These are phyloP conservation scores for Cactoblastis cactorum DNA, from an alignment of 2,888 invertebrate species.

Conservation along the genomic window DNA sequence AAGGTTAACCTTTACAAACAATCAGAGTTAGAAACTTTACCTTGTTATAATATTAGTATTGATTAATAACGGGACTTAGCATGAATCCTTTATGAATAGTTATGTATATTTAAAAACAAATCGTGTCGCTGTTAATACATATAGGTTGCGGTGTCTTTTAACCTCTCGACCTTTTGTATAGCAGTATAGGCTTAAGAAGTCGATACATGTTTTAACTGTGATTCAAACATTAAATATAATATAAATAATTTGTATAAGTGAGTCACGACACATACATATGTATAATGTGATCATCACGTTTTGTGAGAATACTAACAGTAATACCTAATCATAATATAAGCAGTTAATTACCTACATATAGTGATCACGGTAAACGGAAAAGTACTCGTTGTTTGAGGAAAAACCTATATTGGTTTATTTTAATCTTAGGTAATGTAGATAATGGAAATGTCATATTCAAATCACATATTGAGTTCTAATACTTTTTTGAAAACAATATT, in stretches of 20 bases:
- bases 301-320: not conserved
- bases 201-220: constrained; percentile 33
- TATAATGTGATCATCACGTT: constrained; percentile 8
- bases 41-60: too few relatives aligned
- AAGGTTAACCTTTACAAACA: too few relatives aligned
- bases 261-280: constrained; percentile 12
- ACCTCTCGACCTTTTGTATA: constrained; percentile 48
- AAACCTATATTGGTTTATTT: too few relatives aligned
- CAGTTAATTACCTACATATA: not conserved
- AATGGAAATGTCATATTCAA: too few relatives aligned
- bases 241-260: constrained; percentile 17
- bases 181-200: constrained; percentile 26
- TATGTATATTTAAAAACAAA: not conserved
- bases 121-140: not conserved
- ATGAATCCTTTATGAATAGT: not conserved
- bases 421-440: too few relatives aligned
- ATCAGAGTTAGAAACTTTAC: too few relatives aligned
- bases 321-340: not conserved
- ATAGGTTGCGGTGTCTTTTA: constrained; percentile 35
- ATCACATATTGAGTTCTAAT: too few relatives aligned
- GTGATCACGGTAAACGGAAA: not conserved
- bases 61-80: too few relatives aligned
- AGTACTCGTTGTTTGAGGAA: too few relatives aligned
- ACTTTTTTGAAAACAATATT: too few relatives aligned
- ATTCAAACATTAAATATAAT: constrained; percentile 33